phyloP scores from a whole-genome alignment of 2,113 vertebrate genomes.

The Opisthocomus hoazin region DNA sequence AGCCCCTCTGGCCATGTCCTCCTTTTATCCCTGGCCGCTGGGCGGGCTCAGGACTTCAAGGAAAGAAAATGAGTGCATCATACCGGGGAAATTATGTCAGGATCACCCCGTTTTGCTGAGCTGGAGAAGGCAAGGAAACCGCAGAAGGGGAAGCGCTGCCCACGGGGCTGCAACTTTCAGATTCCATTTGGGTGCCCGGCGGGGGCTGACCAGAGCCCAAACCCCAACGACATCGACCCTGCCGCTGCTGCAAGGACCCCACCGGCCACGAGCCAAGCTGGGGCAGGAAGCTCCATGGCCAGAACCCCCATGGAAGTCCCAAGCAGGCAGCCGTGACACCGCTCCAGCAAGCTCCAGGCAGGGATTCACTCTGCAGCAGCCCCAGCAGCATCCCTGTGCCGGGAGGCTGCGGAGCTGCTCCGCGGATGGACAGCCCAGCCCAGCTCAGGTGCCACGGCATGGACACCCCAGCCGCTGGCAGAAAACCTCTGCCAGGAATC shows the following conservation, averaged over 20 bases:
- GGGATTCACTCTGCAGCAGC: neutral
- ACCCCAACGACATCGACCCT: too few species aligned
- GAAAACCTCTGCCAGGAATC: neutral
- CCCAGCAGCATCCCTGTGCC: rapidly evolving
- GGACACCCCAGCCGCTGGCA: neutral
- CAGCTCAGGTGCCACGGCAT: neutral
- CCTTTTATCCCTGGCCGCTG: neutral
- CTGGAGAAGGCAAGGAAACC: too few species aligned
- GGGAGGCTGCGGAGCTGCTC: neutral
- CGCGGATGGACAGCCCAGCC: too few species aligned
- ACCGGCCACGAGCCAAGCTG: neutral
- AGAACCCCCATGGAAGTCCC: neutral
- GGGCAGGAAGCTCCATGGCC: neutral
- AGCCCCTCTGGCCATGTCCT: neutral
- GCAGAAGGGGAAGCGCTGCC: too few species aligned
- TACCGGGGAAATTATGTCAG: too few species aligned
- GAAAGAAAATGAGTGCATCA: too few species aligned
- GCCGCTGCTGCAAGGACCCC: too few species aligned
- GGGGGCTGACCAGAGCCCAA: too few species aligned
- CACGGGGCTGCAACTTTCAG: too few species aligned
- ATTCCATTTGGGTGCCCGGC: too few species aligned
- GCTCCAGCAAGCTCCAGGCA: neutral
- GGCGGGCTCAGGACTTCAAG: too few species aligned
- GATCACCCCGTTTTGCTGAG: too few species aligned
- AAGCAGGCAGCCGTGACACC: neutral